A percentile compares a stretch with the other conserved stretches of the same genome.
phyloP scores from a whole-genome alignment of 1,140 invertebrate genomes.

The Trichonephila clavata region DNA sequence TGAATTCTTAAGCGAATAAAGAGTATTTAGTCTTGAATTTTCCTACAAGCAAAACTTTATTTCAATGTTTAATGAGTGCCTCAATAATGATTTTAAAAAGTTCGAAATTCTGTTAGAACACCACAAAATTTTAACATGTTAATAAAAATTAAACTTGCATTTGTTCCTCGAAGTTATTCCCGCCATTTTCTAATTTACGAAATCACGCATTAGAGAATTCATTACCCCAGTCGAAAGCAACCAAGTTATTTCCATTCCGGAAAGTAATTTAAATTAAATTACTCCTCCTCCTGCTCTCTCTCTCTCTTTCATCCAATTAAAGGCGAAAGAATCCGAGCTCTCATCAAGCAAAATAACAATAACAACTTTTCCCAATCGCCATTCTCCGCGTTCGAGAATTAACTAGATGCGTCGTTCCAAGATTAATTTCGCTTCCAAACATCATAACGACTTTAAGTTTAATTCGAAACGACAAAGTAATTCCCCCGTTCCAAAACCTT shows the following conservation, averaged over 20 bases:
- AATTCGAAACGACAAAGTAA: conserved; percentile 8
- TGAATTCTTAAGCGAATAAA: no score
- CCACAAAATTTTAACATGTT: no score
- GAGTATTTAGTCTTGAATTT: no score
- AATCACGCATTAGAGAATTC: neutral
- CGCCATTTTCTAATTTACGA: neutral
- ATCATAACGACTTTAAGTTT: conserved; percentile 26
- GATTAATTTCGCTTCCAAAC: conserved; percentile 4
- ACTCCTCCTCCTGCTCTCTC: neutral
- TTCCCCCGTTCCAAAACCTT: neutral
- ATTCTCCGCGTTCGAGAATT: neutral
- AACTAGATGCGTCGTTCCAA: neutral
- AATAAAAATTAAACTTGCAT: no score
- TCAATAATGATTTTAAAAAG: no score
- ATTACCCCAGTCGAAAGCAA: neutral
- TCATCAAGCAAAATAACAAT: neutral
- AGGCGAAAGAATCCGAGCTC: neutral
- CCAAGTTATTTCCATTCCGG: neutral
- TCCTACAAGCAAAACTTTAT: no score
- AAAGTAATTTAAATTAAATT: neutral
- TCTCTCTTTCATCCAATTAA: neutral
- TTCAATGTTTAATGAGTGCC: no score
- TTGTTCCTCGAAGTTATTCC: no score
- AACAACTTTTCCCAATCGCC: neutral
- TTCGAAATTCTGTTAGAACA: no score